phyloP scores from a whole-genome alignment of 2,797 vertebrate genomes.

The Syngnathus rostellatus region DNA sequence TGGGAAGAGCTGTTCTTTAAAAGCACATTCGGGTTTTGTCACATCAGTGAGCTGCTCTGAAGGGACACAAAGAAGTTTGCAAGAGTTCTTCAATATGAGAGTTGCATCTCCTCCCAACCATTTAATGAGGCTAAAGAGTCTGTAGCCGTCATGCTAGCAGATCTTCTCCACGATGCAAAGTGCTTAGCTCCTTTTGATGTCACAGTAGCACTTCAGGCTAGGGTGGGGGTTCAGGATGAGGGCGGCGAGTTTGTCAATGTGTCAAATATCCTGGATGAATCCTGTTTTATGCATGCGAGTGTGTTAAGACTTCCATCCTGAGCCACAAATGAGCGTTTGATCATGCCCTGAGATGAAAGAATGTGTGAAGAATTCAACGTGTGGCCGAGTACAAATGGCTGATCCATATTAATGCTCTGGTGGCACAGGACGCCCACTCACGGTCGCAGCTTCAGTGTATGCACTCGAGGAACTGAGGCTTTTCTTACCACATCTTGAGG shows the following conservation, averaged over 20 bases:
- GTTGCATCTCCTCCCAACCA: constrained; percentile 55
- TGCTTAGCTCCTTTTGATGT: constrained; percentile 71
- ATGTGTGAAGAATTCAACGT: constrained; percentile 64
- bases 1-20: background rate
- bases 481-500: constrained; percentile 8
- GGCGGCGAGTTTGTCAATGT: constrained; percentile 50
- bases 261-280: constrained; percentile 26
- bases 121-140: constrained; percentile 71
- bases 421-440: constrained; percentile 45
- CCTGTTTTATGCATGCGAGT: constrained; percentile 9
- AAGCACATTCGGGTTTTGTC: constrained; percentile 22
- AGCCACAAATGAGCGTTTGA: constrained; percentile 63
- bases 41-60: constrained; percentile 22
- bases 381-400: constrained; percentile 12
- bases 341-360: constrained; percentile 65
- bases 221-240: constrained; percentile 54
- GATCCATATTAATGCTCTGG: constrained; percentile 65
- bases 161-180: constrained; percentile 72
- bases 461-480: constrained; percentile 16
- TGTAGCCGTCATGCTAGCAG: constrained; percentile 64
- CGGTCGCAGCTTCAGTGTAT: constrained; percentile 33
- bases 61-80: constrained; percentile 49
- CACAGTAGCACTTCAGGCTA: constrained; percentile 55
- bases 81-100: constrained; percentile 58
- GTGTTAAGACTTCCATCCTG: constrained; percentile 51